These are phyloP conservation scores for Parascotia fuliginaria DNA, from an alignment of 2,888 invertebrate species.

Conservation along the genomic window DNA sequence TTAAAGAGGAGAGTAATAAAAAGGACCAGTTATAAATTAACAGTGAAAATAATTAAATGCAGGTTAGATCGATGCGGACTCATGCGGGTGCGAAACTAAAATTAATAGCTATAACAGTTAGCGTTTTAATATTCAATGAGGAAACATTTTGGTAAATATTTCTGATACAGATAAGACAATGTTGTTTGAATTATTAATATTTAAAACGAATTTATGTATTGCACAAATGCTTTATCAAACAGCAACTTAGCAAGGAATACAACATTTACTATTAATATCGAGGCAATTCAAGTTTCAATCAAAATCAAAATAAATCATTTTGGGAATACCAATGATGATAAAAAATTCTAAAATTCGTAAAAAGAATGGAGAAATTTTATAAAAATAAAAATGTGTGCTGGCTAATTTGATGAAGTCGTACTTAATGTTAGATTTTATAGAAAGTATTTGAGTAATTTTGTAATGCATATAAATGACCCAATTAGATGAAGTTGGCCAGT, in stretches of 20 bases:
- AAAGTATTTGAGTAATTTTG: slow-evolving; percentile 60
- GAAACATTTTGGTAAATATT: slow-evolving; percentile 3
- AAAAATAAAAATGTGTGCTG: no score
- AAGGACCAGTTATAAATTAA: slow-evolving; percentile 42
- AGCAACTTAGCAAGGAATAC: no score
- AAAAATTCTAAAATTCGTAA: no score
- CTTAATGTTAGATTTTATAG: slow-evolving; percentile 40
- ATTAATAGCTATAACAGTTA: slow-evolving; percentile 41
- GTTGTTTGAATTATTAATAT: no score
- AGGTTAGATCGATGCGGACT: slow-evolving; percentile 64
- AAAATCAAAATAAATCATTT: no score
- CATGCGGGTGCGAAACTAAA: slow-evolving; percentile 65
- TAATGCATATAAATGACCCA: slow-evolving; percentile 66
- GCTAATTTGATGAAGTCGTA: slow-evolving; percentile 13
- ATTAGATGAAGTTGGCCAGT: slow-evolving; percentile 67
- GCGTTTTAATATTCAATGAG: slow-evolving; percentile 15
- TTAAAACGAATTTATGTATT: no score
- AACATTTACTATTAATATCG: no score
- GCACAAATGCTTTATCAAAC: no score
- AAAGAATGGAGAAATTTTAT: no score
- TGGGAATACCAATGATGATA: no score
- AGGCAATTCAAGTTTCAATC: no score
- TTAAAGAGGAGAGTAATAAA: slow-evolving; percentile 41
- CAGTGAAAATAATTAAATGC: slow-evolving; percentile 60
- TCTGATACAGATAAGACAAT: no score